Percentiles rank a stretch among this genome's conserved stretches.
Evolutionary conservation across 2,113 vertebrate genomes (phyloP).

Genomic region (Chaetops frenatus): DNA sequence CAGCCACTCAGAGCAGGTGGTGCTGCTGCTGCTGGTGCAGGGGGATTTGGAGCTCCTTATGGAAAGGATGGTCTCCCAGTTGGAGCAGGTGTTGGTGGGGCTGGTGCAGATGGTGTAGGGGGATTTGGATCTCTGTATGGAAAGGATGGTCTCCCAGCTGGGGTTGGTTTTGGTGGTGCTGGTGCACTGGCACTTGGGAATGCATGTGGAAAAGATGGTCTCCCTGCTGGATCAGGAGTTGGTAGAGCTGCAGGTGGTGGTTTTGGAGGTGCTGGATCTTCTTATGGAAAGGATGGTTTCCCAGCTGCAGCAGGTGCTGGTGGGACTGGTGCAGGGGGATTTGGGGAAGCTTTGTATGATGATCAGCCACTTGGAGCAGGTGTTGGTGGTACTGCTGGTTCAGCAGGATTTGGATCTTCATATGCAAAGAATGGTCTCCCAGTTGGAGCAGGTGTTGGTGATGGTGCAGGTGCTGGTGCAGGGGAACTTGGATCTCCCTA

Average conservation of each 20-base stretch:
- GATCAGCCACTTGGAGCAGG: too few relatives aligned
- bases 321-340: too few relatives aligned
- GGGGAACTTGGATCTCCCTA: rapidly evolving
- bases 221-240: background rate
- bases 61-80: background rate
- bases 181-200: rapidly evolving
- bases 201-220: background rate
- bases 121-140: rapidly evolving
- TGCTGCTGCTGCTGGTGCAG: background rate
- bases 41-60: background rate
- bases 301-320: rapidly evolving
- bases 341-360: too few relatives aligned
- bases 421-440: too few relatives aligned
- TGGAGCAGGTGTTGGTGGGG: background rate
- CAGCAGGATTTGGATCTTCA: too few relatives aligned
- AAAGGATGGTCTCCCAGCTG: background rate
- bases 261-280: too few relatives aligned
- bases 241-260: background rate
- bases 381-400: too few relatives aligned
- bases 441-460: too few relatives aligned
- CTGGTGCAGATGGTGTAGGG: rapidly evolving
- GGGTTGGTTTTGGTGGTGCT: background rate
- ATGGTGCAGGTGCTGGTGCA: background rate
- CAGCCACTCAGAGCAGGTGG: rapidly evolving
- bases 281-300: background rate